Evolutionary conservation across 2,888 invertebrate species (phyloP).

Genomic region (Diadegma fenestrale): DNA sequence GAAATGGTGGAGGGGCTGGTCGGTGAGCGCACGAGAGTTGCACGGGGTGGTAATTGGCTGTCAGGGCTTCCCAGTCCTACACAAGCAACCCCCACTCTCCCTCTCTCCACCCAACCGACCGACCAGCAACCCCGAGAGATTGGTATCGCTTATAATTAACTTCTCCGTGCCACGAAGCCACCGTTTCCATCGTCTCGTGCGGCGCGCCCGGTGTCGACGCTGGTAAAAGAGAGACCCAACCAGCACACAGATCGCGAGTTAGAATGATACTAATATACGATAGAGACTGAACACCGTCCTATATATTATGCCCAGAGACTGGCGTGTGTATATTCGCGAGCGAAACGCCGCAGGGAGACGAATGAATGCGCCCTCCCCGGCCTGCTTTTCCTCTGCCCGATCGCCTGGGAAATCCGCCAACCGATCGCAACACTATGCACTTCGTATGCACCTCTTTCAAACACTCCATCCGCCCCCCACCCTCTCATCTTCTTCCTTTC

Average conservation of each 20-base stretch:
- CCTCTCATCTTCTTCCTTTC: neutral
- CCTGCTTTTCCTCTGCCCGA: slow-evolving; percentile 43
- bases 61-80: slow-evolving; percentile 84
- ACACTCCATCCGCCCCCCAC: slow-evolving; percentile 17
- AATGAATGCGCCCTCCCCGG: slow-evolving; percentile 55
- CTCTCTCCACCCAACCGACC: slow-evolving; percentile 63
- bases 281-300: slow-evolving; percentile 46
- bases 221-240: slow-evolving; percentile 48
- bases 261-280: slow-evolving; percentile 52
- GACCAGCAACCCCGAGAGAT: slow-evolving; percentile 84
- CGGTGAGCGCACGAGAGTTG: slow-evolving; percentile 81
- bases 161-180: slow-evolving; percentile 85
- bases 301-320: slow-evolving; percentile 49
- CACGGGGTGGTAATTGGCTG: slow-evolving; percentile 85
- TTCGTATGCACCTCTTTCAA: slow-evolving; percentile 43
- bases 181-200: slow-evolving; percentile 79
- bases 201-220: slow-evolving; percentile 75
- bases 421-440: slow-evolving; percentile 53
- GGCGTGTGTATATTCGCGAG: slow-evolving; percentile 17
- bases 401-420: slow-evolving; percentile 72
- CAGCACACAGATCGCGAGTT: slow-evolving; percentile 29
- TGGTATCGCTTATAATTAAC: slow-evolving; percentile 85
- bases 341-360: slow-evolving; percentile 57
- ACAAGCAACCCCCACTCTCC: slow-evolving; percentile 69
- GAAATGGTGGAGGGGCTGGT: slow-evolving; percentile 69